Conservation (phyloP, 2,797 vertebrate genomes). For the Etheostoma nigrum region DNA sequence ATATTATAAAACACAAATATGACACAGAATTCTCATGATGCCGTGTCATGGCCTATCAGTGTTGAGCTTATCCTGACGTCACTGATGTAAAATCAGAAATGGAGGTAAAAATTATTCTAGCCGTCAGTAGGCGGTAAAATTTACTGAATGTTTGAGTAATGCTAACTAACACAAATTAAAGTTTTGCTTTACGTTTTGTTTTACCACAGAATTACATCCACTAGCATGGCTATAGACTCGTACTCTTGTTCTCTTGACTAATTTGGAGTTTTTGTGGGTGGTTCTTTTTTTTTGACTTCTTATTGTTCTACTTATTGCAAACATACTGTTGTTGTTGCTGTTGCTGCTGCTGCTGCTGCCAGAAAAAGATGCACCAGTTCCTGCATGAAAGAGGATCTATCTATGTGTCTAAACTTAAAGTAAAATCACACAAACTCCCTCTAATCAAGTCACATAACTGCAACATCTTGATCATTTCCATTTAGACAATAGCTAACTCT, state of each 20-base stretch:
- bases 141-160: too few species aligned
- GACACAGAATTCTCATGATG: too few species aligned
- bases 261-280: conserved; percentile 2
- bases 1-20: too few species aligned
- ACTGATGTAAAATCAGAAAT: too few species aligned
- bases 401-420: conserved; percentile 7
- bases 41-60: too few species aligned
- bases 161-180: too few species aligned
- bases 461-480: neutral
- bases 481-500: neutral
- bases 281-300: neutral
- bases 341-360: neutral
- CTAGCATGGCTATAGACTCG: neutral
- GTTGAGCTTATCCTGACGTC: too few species aligned
- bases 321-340: conserved; percentile 14
- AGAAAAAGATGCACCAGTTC: conserved; percentile 12
- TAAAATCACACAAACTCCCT: conserved; percentile 22
- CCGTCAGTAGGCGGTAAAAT: too few species aligned
- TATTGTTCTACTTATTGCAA: conserved; percentile 22
- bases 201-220: neutral
- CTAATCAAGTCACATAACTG: conserved; percentile 25
- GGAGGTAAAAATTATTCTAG: too few species aligned
- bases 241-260: neutral
- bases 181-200: too few species aligned
- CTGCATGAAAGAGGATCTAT: conserved; percentile 29